Evolutionary conservation across 1,140 invertebrate species (phyloP), one percentile per base, ranked within the genome.

Genomic region (Oppia nitens): DNA sequence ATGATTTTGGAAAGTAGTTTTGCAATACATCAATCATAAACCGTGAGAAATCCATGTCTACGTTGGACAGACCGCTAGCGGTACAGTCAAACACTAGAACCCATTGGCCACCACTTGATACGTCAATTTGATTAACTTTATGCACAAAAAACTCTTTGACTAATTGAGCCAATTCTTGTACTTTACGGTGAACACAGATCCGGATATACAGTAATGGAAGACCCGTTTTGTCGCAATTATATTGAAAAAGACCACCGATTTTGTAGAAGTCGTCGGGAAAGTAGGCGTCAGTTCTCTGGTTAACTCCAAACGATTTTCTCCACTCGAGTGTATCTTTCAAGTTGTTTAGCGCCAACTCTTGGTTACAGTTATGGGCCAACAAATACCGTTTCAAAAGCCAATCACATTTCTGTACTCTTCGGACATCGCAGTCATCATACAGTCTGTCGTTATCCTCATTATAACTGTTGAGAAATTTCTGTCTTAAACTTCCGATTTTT

Each of bases 291-390:
- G 25, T 57, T 27, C 56, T 45, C 3, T 57, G 24, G 24, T 89
- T 89, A 1, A 83, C 77, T 1, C 81, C 81, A 65, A 82, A 80
- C 45, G 81, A 81, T 71, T 83, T 84, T 61, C 90, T 77, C 87
- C 90, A 96, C 62, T 78, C 76, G 61, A 87, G 79, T 28, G 84
- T 81, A 3, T 85, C 81, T 78, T 83, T 84, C 1, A 92, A 71
- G 79, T 91, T 87, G 20, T 79, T 77, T 1, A 84, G 70, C 0
- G 87, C 76, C 57, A 77, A 67, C 64, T 80, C 73, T 65, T 80
- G 63, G 60, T 83, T 76, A 47, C 71, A 71, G 64, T 28, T 53
- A 17, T 40, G 32, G 6, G 32, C 6, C 6, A 40, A 20, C 12
- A 23, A 20, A 51, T 9, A 51, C 20, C 32, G 6, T 40, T 40